Evolutionary conservation across 2,797 vertebrate species (phyloP), one percentile per base, ranked within the genome.

Genomic region (Spheniscus humboldti): DNA sequence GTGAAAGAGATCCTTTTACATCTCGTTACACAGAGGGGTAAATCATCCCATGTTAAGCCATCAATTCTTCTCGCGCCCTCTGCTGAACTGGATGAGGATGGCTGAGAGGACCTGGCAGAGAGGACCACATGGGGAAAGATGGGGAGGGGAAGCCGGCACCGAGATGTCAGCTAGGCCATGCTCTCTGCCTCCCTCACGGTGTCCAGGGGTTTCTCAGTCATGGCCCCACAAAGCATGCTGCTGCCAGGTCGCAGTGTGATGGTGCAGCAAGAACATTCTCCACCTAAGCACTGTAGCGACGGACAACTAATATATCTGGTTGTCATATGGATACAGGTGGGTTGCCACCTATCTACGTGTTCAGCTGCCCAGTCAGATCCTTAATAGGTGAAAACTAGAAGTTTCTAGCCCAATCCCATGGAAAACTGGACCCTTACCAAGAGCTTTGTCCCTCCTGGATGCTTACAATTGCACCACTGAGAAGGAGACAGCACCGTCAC

Each of bases 1-100:
- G 59, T 69, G 73, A 95, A 41, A 88, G 50, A 86, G 50, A 73
- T 41, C 59, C 25, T 68, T 88, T 77, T 82, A 52, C 67, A 82
- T 13, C 67, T 94, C 3, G 0, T 71, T 87, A 71, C 69, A 48
- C 37, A 63, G 53, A 78, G 19, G 20, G 7, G 73, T 79, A 84
- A 94, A 92, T 86, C 33, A 76, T 39, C 37, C 55, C 27, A 37
- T 2, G 2, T 16, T 78, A 86, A 88, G 25, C 57, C 68, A 77
- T 71, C 35, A 55, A 8, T 86, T 90, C 62, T 86, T 94, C 84
- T 80, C 1, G 0, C 35, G 8, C n/a, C 25, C 30, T 85, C 48
- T 79, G 27, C 57, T 74, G 62, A 88, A 31, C 80, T 39, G 76
- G 82, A 88, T 4, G 4, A 78, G 75, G 60, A 72, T 8, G 10